Evolutionary conservation across 1,140 invertebrate genomes (phyloP), one percentile per base, ranked within the genome.

Genomic region (Chymomyza costata): DNA sequence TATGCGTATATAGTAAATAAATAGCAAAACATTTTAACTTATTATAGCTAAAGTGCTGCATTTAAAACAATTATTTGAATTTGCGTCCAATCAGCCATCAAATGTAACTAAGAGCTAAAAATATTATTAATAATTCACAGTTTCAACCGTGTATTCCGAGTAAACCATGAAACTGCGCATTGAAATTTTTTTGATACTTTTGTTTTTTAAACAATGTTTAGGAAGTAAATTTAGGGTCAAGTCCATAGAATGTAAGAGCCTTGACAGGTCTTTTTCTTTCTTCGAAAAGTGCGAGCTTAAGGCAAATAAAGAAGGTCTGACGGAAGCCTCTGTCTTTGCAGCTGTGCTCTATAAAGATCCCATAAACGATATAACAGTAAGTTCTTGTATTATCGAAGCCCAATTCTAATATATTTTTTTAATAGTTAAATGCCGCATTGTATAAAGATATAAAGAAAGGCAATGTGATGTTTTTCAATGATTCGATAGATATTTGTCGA

Each of bases 401-500:
- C n/a, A 2, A 11, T 1, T 6, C 3, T 5, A 8, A n/a, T n/a
- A n/a, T n/a, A n/a, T n/a, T n/a, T n/a, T n/a, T n/a, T n/a, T n/a
- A n/a, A n/a, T 5, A 61, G 67, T 6, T 71, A 0, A 38, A 38
- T 19, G 6, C 66, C 0, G 35, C 10, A 0, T 1, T 47, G 8
- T 57, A 19, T 6, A 71, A 43, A 30, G 11, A 38, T 21, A 10
- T 6, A 2, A 66, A 47, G 2, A 32, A 37, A 0, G 30, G 50
- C 1, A 56, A 51, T 2, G 38, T 65, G 6, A 47, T 54, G 6
- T 18, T 71, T 1, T 8, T 71, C 0, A 71, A 71, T 18, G 68
- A 71, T 13, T 66, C 67, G 0, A 3, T 66, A 8, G 57, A 71
- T 46, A 62, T 37, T 3, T 70, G 66, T 15, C 15, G 13, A 6